Base-by-base conservation (phyloP, 2,113 vertebrate species). In the Callipepla squamata region DNA sequence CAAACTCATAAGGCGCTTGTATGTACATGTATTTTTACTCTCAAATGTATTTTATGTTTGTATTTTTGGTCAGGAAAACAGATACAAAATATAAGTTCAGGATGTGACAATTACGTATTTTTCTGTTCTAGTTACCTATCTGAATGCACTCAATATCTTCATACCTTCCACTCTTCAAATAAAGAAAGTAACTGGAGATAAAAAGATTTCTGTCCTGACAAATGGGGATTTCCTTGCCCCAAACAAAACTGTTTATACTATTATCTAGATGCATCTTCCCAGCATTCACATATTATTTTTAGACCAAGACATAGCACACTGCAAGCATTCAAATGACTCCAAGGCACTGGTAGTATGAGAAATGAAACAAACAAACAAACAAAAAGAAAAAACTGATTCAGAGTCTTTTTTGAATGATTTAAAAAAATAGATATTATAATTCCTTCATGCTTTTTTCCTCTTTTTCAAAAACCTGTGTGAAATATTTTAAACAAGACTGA, bases 221-320 rank as follows among this genome's bases (percentile, higher is more conserved):
- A 40, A 40, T 40, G 40, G 40, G 40, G 45, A 18, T 83, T 80
- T 94, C 55, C 94, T 81, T 90, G 75, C 55, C 85, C 79, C 9
- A 8, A 89, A 92, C n/a, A 28, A 36, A 92, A 91, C 69, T 92
- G 70, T 61, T 95, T 90, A 63, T 81, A 88, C 58, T 89, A 74
- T 50, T 89, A 87, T 85, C 92, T 78, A 73, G 59, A 75, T 80
- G 72, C 23, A 70, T 95, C 34, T 48, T 92, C 70, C 45, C 51
- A 80, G 80, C 87, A 87, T 61, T 89, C 53, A 75, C 5, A 26
- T 50, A 1, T 76, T 95, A 95, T 96, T 93, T 95, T 96, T 95
- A 94, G 75, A 32, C 30, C 63, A 87, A 79, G 86, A 93, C 26
- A 26, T 25, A 90, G 77, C 65, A 94, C 45, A 85, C 12, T 66